These are phyloP conservation scores for Cololabis saira DNA, from an alignment of 2,113 vertebrate genomes.

Conservation along the genomic window DNA sequence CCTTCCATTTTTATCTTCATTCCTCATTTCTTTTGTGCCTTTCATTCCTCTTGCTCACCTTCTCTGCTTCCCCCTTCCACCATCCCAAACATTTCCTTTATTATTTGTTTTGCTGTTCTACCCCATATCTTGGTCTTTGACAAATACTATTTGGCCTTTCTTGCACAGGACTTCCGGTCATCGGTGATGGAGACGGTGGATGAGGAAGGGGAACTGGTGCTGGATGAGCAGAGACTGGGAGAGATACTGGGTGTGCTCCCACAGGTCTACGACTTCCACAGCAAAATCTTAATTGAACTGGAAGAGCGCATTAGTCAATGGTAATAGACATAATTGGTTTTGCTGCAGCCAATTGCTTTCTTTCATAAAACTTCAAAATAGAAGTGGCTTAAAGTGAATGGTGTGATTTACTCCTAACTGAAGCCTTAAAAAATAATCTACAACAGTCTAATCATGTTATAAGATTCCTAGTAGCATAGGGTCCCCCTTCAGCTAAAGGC, in stretches of 20 bases:
- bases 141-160: conserved; percentile 17
- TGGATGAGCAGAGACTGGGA: conserved; percentile 83
- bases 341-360: background rate
- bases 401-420: too few species aligned
- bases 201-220: conserved; percentile 76
- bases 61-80: conserved; percentile 30
- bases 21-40: conserved; percentile 52
- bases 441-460: too few species aligned
- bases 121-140: conserved; percentile 5
- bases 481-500: too few species aligned
- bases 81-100: conserved; percentile 24
- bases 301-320: conserved; percentile 87
- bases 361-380: too few species aligned
- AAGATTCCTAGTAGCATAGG: too few species aligned
- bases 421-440: too few species aligned
- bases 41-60: conserved; percentile 46
- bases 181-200: conserved; percentile 77
- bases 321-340: conserved; percentile 68
- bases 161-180: conserved; percentile 87
- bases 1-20: conserved; percentile 62
- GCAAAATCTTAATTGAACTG: conserved; percentile 87
- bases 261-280: conserved; percentile 87
- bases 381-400: background rate
- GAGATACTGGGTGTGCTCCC: conserved; percentile 86
- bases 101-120: background rate